phyloP scores from a whole-genome alignment of 2,888 invertebrate genomes.

The Flexamia atlantica region DNA sequence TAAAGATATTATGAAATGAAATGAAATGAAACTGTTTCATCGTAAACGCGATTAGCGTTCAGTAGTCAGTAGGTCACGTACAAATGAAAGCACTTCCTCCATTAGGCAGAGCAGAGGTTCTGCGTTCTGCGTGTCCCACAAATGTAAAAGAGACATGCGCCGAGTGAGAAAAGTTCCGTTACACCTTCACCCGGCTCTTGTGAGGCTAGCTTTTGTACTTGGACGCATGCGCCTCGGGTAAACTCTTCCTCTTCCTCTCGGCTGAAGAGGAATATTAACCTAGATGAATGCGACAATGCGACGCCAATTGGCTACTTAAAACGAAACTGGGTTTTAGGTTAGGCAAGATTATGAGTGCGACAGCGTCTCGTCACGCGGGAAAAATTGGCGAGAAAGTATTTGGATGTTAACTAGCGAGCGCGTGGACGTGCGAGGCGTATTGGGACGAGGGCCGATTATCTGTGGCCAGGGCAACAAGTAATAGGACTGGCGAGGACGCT shows the following conservation, averaged over 20 bases:
- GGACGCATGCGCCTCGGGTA: background rate
- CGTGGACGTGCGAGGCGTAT: background rate
- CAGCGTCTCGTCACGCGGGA: constrained; percentile 1
- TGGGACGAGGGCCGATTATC: background rate
- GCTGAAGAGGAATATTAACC: constrained; percentile 29
- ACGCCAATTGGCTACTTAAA: background rate
- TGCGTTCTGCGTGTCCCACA: constrained; percentile 36
- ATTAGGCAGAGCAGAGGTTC: constrained; percentile 29
- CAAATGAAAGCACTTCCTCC: constrained; percentile 37
- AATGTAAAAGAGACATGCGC: constrained; percentile 29
- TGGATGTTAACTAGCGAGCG: background rate
- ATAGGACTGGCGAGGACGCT: too few relatives aligned
- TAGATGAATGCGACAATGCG: constrained; percentile 28
- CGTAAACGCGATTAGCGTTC: background rate
- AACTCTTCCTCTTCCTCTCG: background rate
- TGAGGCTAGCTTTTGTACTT: background rate
- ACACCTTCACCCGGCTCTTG: constrained; percentile 5
- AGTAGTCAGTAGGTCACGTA: constrained; percentile 41
- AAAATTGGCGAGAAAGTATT: constrained; percentile 18
- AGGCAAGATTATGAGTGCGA: constrained; percentile 2
- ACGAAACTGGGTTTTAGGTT: constrained; percentile 41
- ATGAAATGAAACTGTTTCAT: too few relatives aligned
- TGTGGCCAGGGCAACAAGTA: background rate
- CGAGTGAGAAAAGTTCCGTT: constrained; percentile 11
- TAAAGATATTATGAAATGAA: too few relatives aligned